phyloP scores from a whole-genome alignment of 2,888 invertebrate genomes.

The Blastobasis adustella region DNA sequence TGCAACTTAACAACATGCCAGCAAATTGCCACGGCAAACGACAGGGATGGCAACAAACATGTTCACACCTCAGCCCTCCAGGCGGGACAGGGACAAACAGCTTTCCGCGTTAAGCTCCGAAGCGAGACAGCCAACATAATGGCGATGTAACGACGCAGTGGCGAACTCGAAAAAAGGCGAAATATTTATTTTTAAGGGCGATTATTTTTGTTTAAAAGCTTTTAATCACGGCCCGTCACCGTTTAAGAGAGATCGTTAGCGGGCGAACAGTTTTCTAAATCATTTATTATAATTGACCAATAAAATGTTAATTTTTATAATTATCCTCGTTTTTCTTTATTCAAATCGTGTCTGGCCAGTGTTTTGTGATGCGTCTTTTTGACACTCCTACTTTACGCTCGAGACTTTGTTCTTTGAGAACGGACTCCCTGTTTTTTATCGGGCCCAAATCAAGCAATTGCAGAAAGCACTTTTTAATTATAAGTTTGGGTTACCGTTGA shows the following conservation, averaged over 20 bases:
- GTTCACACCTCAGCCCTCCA: neutral
- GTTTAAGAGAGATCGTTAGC: conserved; percentile 37
- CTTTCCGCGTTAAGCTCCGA: conserved; percentile 12
- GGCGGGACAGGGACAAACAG: conserved; percentile 25
- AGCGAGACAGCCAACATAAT: conserved; percentile 34
- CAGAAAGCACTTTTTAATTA: neutral
- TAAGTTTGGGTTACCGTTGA: neutral
- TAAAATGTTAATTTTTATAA: conserved; percentile 59
- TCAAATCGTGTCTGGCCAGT: conserved; percentile 6
- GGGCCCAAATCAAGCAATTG: too few species aligned
- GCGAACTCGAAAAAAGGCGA: conserved; percentile 34
- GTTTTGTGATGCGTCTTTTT: too few species aligned
- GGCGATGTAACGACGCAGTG: conserved; percentile 44
- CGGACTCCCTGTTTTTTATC: too few species aligned
- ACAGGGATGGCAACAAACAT: conserved; percentile 29
- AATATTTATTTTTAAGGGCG: conserved; percentile 56
- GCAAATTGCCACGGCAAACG: conserved; percentile 59
- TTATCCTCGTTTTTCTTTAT: conserved; percentile 33
- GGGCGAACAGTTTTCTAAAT: conserved; percentile 38
- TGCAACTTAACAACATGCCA: conserved; percentile 72
- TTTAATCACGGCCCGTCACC: conserved; percentile 47
- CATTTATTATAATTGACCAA: conserved; percentile 60
- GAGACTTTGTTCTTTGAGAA: too few species aligned
- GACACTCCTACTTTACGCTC: too few species aligned
- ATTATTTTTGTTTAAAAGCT: conserved; percentile 61